A percentile compares a stretch with the other conserved stretches of the same genome.
Conservation (phyloP, 2,797 vertebrate genomes). For the Cetoscarus ocellatus region DNA sequence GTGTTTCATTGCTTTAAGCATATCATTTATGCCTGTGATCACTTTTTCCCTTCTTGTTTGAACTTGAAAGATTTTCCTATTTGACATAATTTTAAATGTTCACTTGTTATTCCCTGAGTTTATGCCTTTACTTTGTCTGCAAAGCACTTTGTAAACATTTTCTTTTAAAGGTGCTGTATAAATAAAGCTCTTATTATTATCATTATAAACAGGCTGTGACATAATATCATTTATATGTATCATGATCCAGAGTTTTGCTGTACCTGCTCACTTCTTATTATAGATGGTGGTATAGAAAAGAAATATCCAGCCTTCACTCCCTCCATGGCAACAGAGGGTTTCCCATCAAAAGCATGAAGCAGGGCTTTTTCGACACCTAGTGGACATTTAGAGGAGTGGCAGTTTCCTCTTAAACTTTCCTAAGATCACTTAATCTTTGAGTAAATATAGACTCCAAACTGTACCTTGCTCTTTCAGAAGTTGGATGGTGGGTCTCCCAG, state of each 20-base stretch:
- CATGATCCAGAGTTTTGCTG: background rate
- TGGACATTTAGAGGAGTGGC: slow-evolving; percentile 29
- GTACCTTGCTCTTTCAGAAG: slow-evolving; percentile 94
- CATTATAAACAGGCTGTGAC: background rate
- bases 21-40: too few species aligned
- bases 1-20: too few species aligned
- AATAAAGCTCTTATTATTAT: background rate
- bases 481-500: slow-evolving; percentile 95
- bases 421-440: background rate
- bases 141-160: too few species aligned
- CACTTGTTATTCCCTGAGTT: too few species aligned
- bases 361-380: slow-evolving; percentile 91
- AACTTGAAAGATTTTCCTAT: too few species aligned
- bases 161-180: too few species aligned
- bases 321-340: slow-evolving; percentile 94
- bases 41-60: too few species aligned
- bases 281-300: slow-evolving; percentile 96
- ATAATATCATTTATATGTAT: background rate
- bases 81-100: too few species aligned
- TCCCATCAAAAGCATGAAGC: slow-evolving; percentile 97
- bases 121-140: too few species aligned
- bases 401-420: slow-evolving; percentile 1
- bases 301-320: slow-evolving; percentile 94
- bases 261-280: slow-evolving; percentile 96
- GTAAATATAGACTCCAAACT: background rate